Conservation (phyloP, 2,113 vertebrate species). For the Zapus hudsonius region DNA sequence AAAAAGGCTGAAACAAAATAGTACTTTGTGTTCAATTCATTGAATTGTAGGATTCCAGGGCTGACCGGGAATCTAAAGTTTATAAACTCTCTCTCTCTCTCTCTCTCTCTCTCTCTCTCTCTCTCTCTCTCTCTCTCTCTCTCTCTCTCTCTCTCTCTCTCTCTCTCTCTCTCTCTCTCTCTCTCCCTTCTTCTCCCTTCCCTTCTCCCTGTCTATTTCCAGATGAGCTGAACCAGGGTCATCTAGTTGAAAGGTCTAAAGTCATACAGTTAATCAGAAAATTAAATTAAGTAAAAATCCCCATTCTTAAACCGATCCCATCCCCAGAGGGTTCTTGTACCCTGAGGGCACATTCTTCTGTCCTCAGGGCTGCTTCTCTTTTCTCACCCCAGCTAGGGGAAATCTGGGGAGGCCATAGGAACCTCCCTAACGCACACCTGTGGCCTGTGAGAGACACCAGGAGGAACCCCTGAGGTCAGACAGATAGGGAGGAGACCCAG, state of each 20-base stretch:
- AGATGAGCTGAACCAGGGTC: slow-evolving; percentile 50
- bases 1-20: slow-evolving; percentile 49
- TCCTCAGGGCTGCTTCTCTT: not conserved
- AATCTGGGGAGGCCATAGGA: too few relatives aligned
- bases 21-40: slow-evolving; percentile 44
- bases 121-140: not conserved
- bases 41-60: slow-evolving; percentile 17
- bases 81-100: not conserved
- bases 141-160: rapidly evolving
- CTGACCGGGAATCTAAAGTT: not conserved
- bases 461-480: not conserved
- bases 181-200: not conserved
- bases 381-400: too few relatives aligned
- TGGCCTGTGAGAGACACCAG: not conserved
- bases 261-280: slow-evolving; percentile 56
- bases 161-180: rapidly evolving
- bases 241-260: slow-evolving; percentile 48
- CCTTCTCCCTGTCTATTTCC: not conserved
- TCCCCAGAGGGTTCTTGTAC: not conserved
- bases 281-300: slow-evolving; percentile 55
- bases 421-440: not conserved
- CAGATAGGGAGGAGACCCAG: not conserved
- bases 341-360: not conserved
- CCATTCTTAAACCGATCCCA: slow-evolving; percentile 34
- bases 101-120: not conserved